These are phyloP conservation scores for Pseudorasbora parva DNA, from an alignment of 2,113 vertebrate species.

Conservation along the genomic window DNA sequence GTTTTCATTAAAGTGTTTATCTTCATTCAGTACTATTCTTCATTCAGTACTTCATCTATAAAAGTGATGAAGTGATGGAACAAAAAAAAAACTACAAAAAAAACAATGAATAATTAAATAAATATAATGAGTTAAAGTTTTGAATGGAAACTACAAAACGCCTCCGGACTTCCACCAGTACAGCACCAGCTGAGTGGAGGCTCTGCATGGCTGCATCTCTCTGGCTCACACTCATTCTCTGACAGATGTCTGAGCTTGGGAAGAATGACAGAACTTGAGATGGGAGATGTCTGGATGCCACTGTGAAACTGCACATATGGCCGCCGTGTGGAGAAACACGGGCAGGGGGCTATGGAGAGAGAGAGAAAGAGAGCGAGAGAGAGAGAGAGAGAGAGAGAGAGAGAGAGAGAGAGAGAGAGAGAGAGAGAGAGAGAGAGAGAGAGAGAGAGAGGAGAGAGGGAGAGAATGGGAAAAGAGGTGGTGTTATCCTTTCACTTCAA, in stretches of 20 bases:
- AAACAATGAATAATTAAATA: background rate
- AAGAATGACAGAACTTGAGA: conserved; percentile 65
- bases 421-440: background rate
- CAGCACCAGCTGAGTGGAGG: conserved; percentile 31
- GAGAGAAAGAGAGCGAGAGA: conserved; percentile 24
- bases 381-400: background rate
- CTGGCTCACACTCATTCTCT: conserved; percentile 38
- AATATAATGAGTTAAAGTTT: background rate
- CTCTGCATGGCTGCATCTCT: conserved; percentile 35
- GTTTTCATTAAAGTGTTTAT: background rate
- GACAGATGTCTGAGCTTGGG: conserved; percentile 62
- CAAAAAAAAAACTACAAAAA: background rate
- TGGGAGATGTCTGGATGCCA: conserved; percentile 62
- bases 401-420: conserved; percentile 27
- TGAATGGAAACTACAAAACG: conserved; percentile 7
- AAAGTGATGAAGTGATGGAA: background rate
- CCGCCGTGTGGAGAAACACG: conserved; percentile 40
- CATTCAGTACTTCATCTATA: too few relatives aligned
- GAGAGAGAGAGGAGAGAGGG: background rate
- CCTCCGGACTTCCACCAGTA: conserved; percentile 29
- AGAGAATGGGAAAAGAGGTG: conserved; percentile 23
- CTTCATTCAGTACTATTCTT: background rate
- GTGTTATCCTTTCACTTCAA: conserved; percentile 32
- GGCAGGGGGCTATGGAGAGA: conserved; percentile 30
- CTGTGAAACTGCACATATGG: conserved; percentile 67